phyloP scores from a whole-genome alignment of 2,797 vertebrate species.

The Falco novaeseelandiae region DNA sequence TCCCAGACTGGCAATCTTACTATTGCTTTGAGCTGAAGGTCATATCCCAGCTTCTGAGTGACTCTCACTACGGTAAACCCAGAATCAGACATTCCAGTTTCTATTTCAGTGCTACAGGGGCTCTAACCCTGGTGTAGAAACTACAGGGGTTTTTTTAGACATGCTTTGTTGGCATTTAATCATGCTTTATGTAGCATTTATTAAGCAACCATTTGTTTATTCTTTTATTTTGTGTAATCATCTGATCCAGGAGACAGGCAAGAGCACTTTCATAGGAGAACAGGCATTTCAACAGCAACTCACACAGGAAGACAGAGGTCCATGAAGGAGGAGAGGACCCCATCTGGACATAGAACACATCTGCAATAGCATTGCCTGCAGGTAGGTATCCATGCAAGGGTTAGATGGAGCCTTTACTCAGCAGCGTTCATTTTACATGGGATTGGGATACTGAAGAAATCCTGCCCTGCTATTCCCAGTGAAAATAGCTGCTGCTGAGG shows the following conservation, averaged over 20 bases:
- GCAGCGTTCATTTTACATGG: not conserved
- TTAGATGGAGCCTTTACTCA: not conserved
- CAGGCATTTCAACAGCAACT: not conserved
- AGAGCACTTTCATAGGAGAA: not conserved
- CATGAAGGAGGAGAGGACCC: not conserved
- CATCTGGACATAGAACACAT: not conserved
- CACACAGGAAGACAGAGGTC: not conserved
- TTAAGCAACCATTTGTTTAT: not conserved
- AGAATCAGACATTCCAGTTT: not conserved
- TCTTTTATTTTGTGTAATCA: not conserved
- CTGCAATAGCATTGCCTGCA: not conserved
- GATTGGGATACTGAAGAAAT: not conserved
- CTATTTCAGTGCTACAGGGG: not conserved
- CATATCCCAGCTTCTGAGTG: not conserved
- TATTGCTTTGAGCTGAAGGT: not conserved
- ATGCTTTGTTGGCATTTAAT: not conserved
- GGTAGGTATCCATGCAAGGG: not conserved
- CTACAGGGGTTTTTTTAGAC: not conserved
- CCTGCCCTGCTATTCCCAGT: not conserved
- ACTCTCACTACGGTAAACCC: not conserved
- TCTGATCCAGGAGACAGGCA: not conserved
- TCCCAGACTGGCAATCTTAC: not conserved
- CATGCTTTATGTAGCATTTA: not conserved
- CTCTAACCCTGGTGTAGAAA: not conserved
- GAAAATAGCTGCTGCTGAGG: not conserved